Percentiles rank a stretch among this genome's conserved stretches.
Conservation (phyloP, 2,113 vertebrate genomes). For the Otis tarda region DNA sequence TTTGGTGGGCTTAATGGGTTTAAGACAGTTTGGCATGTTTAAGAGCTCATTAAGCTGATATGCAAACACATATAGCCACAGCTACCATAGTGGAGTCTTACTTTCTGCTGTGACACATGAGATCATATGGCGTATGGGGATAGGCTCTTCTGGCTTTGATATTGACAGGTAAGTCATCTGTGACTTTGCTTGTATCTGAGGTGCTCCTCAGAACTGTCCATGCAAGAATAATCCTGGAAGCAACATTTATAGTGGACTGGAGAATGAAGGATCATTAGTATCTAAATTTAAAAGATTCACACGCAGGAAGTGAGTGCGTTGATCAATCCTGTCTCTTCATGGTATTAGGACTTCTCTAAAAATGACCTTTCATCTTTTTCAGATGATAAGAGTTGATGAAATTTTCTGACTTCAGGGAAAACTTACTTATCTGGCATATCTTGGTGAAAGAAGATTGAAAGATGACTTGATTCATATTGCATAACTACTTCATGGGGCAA, state of each 20-base stretch:
- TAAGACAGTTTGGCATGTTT: not conserved
- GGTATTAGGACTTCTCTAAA: not conserved
- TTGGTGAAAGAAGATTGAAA: not conserved
- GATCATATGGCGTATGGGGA: not conserved
- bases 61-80: not conserved
- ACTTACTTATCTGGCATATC: not conserved
- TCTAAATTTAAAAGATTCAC: not conserved
- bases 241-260: not conserved
- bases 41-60: not conserved
- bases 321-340: not conserved
- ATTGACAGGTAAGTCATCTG: not conserved
- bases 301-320: rapidly evolving
- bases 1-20: not conserved
- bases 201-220: not conserved
- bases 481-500: not conserved
- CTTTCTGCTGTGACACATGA: not conserved
- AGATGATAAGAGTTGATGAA: not conserved
- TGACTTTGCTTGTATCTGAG: not conserved
- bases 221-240: not conserved
- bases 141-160: not conserved
- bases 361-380: not conserved
- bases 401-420: not conserved
- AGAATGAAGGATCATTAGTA: not conserved
- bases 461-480: not conserved
- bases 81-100: not conserved